Conservation (phyloP, 2,113 vertebrate species). For the Nannobrachium achirus region DNA sequence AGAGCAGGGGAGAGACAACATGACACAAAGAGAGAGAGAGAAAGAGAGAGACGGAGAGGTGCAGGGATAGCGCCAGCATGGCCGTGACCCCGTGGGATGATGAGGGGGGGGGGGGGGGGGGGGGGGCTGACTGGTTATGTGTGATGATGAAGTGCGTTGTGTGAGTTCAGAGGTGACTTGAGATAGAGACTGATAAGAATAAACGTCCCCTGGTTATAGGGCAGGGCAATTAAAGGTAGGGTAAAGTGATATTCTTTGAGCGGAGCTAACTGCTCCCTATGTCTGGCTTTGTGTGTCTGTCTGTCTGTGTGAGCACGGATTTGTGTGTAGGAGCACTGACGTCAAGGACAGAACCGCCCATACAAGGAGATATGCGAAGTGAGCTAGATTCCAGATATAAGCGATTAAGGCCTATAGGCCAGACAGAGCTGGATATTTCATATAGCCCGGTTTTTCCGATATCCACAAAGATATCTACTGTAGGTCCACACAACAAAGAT, state of each 20-base stretch:
- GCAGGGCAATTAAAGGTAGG: too few relatives aligned
- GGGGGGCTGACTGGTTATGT: conserved; percentile 61
- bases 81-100: conserved; percentile 72
- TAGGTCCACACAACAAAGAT: too few relatives aligned
- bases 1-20: conserved; percentile 73
- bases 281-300: not conserved
- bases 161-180: conserved; percentile 66
- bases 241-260: too few relatives aligned
- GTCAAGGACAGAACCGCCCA: too few relatives aligned
- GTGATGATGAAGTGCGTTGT: conserved; percentile 66
- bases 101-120: too few relatives aligned
- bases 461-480: too few relatives aligned
- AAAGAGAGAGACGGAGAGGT: conserved; percentile 5
- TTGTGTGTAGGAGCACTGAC: not conserved
- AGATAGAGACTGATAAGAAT: conserved; percentile 51
- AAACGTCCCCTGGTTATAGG: not conserved
- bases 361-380: too few relatives aligned
- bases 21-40: conserved; percentile 45
- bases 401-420: too few relatives aligned
- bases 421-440: too few relatives aligned
- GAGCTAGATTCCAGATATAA: too few relatives aligned
- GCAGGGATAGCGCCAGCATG: conserved; percentile 68
- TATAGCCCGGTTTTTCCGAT: too few relatives aligned
- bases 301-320: not conserved
- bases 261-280: too few relatives aligned